Base-by-base conservation (phyloP, 2,888 invertebrate species). In the Metacarcinus magister region DNA sequence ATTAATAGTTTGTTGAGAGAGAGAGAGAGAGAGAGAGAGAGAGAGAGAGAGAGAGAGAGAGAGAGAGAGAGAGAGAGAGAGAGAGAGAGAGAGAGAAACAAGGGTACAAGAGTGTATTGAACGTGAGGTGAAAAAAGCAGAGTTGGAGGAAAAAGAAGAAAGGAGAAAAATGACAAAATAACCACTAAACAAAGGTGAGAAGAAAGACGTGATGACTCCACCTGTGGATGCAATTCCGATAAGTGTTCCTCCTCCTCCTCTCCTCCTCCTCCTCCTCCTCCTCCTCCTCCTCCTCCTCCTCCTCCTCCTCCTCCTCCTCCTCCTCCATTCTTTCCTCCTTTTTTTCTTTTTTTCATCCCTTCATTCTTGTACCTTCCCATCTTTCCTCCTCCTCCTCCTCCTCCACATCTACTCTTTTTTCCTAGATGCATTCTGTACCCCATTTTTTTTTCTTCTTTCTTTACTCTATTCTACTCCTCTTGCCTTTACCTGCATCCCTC, bases 1-100 rank as follows among this genome's bases (percentile, higher is more conserved):
- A 82, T 82, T 82, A 82, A 82, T 82, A 82, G 82, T 82, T 67
- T 67, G 67, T n/a, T 1, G 82, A 82, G 32, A 32, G 82, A 82
- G 4, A 82, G 82, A 82, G 82, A 82, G 32, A 32, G 82, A 28
- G 82, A 82, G 82, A 82, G 75, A 75, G 75, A 28, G 75, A 75
- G 75, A 75, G 75, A 28, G 75, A 75, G 75, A 75, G 75, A 75
- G 75, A 75, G 75, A 75, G 75, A 75, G 75, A 75, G 75, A 75
- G 75, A 28, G 75, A 75, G 75, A 28, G 75, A 75, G 75, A 75
- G 75, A 28, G 75, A 75, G 75, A 28, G 75, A 28, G 82, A 4
- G 32, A 32, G 32, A 82, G 32, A 23, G n/a, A 10, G 4, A 67
- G 1, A 67, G 5, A 3, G 5, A 19, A 5, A 23, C 2, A 60